Evolutionary conservation across 2,888 invertebrate species (phyloP).

Genomic region (Synergus gifuensis): DNA sequence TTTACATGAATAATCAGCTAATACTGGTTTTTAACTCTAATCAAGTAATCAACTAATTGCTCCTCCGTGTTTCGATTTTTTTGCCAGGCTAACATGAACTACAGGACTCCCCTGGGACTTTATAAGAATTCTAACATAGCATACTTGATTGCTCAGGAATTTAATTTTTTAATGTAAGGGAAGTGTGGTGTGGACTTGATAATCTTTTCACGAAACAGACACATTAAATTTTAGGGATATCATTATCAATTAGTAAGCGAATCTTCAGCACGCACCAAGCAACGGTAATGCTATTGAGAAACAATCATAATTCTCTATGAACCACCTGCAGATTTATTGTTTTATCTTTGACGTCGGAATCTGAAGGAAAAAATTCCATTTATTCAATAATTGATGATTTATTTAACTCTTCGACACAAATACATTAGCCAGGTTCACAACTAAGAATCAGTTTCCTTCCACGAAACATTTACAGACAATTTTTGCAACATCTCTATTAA

Average conservation of each 20-base stretch:
- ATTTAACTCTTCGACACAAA: neutral
- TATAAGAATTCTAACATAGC: neutral
- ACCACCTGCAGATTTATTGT: neutral
- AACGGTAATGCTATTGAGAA: neutral
- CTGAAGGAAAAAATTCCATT: neutral
- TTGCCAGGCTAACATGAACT: neutral
- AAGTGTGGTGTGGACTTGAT: neutral
- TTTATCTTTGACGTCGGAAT: neutral
- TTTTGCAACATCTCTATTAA: neutral
- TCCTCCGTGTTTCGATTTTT: neutral
- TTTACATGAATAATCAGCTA: conserved; percentile 5
- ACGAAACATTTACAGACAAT: neutral
- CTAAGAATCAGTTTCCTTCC: neutral
- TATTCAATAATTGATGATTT: neutral
- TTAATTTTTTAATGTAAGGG: neutral
- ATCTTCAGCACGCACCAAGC: neutral
- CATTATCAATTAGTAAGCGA: neutral
- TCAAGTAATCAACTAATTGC: conserved; percentile 1
- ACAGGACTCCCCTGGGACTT: neutral
- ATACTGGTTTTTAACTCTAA: conserved; percentile 2
- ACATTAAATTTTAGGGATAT: neutral
- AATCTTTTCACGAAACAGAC: neutral
- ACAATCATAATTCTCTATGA: neutral
- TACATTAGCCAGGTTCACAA: neutral
- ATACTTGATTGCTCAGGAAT: neutral